A percentile compares a stretch with the other conserved stretches of the same genome.
These are phyloP conservation scores for Cichladusa arquata DNA, from an alignment of 2,113 vertebrate genomes.

Conservation along the genomic window DNA sequence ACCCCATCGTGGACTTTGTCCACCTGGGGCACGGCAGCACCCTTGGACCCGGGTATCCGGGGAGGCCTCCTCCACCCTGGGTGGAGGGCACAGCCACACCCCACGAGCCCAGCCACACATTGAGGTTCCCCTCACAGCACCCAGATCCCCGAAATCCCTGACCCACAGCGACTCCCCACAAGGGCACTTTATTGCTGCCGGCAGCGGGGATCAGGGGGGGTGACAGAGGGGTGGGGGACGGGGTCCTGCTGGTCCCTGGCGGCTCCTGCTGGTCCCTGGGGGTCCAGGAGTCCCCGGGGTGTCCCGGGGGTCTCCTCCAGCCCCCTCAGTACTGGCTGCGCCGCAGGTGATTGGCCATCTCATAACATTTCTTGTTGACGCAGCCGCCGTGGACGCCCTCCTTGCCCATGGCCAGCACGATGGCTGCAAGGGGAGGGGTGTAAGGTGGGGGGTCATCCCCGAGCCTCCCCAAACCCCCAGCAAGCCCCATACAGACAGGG, in stretches of 20 bases:
- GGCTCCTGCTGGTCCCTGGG: neutral
- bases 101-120: rapidly evolving
- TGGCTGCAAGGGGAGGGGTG: neutral
- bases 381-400: neutral
- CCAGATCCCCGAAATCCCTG: neutral
- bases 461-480: neutral
- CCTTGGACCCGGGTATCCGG: neutral
- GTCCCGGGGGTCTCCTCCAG: neutral
- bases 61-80: neutral
- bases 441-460: neutral
- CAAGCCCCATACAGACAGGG: neutral
- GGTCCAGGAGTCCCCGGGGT: neutral
- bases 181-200: constrained; percentile 6
- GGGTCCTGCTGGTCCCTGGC: neutral
- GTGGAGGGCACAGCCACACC: neutral
- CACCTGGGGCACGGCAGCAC: neutral
- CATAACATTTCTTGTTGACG: neutral
- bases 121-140: neutral
- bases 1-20: neutral
- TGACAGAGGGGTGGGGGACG: neutral
- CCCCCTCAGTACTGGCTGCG: constrained; percentile 1
- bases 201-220: neutral
- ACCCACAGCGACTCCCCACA: neutral
- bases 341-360: constrained; percentile 21
- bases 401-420: constrained; percentile 8